phyloP scores from a whole-genome alignment of 2,888 invertebrate species.

The Chaitophorus viminalis region DNA sequence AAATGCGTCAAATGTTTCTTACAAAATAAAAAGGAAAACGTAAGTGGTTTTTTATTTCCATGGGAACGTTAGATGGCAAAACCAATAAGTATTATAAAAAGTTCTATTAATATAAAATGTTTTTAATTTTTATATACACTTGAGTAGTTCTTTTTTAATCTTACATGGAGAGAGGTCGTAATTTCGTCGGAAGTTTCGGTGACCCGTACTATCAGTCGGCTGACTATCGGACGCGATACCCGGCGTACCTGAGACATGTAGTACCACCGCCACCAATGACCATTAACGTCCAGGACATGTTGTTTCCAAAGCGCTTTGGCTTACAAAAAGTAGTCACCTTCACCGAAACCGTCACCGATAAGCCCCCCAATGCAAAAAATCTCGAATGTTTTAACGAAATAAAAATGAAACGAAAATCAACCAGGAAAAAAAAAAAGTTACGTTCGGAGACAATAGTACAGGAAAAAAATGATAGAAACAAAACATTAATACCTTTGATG shows the following conservation, averaged over 20 bases:
- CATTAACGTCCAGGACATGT: not conserved
- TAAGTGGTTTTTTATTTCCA: too few relatives aligned
- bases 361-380: too few relatives aligned
- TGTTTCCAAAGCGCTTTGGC: not conserved
- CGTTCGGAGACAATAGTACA: not conserved
- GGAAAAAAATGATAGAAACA: not conserved
- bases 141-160: too few relatives aligned
- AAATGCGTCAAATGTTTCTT: too few relatives aligned
- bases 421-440: not conserved
- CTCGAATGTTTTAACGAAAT: not conserved
- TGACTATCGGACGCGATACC: constrained; percentile 3
- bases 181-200: not conserved
- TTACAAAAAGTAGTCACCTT: not conserved
- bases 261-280: not conserved
- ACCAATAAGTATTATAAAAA: too few relatives aligned
- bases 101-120: too few relatives aligned
- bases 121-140: too few relatives aligned
- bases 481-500: too few relatives aligned
- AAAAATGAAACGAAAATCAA: not conserved
- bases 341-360: too few relatives aligned
- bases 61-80: too few relatives aligned
- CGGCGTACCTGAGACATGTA: not conserved
- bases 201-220: constrained; percentile 5
- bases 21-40: too few relatives aligned
- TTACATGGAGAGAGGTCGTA: not conserved